A percentile compares a stretch with the other conserved stretches of the same genome.
These are phyloP conservation scores for Cynopterus sphinx DNA, from an alignment of 2,797 vertebrate species.

Conservation along the genomic window DNA sequence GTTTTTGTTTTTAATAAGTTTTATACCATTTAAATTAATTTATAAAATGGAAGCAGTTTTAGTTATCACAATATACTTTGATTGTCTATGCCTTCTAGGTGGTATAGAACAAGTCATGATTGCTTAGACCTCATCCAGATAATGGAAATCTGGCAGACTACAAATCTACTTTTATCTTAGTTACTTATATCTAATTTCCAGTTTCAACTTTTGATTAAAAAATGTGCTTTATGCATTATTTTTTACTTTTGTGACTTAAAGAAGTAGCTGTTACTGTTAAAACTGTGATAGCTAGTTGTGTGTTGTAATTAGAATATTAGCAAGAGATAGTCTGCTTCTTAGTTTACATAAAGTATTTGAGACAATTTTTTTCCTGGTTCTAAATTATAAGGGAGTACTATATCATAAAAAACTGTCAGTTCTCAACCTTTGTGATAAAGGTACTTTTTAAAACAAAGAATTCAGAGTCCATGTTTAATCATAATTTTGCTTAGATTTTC, in stretches of 20 bases:
- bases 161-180: background rate
- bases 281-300: background rate
- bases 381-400: background rate
- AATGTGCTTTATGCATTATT: background rate
- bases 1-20: constrained; percentile 28
- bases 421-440: constrained; percentile 34
- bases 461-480: constrained; percentile 23
- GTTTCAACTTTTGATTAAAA: background rate
- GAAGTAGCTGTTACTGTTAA: background rate
- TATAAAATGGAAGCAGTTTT: constrained; percentile 21
- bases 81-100: background rate
- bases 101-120: background rate
- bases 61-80: background rate
- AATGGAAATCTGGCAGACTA: background rate
- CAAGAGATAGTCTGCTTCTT: background rate
- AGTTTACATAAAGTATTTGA: constrained; percentile 24
- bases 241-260: constrained; percentile 26
- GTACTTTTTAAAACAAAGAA: constrained; percentile 25
- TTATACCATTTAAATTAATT: constrained; percentile 47
- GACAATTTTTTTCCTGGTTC: background rate
- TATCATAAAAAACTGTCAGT: background rate
- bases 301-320: constrained; percentile 19
- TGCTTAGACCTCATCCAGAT: background rate
- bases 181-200: constrained; percentile 28
- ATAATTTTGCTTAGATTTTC: constrained; percentile 34